Conservation (phyloP, 2,113 vertebrate species). For the Takifugu flavidus region DNA sequence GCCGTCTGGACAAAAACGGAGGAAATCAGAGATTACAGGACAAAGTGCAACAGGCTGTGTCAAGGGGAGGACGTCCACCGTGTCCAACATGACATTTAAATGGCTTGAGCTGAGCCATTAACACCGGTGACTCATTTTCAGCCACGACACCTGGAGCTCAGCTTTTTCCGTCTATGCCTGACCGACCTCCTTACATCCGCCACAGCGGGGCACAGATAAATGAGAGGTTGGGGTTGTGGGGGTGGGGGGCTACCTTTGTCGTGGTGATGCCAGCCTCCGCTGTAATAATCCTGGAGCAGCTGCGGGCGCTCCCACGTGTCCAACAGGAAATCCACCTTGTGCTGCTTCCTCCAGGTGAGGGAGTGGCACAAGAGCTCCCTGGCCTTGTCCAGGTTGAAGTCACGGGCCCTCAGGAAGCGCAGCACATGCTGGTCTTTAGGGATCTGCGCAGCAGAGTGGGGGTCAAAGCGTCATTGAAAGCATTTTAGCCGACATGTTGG, state of each 20-base stretch:
- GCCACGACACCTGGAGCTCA: conserved; percentile 27
- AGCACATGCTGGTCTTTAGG: conserved; percentile 96
- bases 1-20: conserved; percentile 76
- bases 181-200: conserved; percentile 10
- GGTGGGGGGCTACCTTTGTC: conserved; percentile 80
- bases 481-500: neutral
- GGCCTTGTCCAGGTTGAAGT: conserved; percentile 93
- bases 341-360: conserved; percentile 91
- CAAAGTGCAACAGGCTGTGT: neutral
- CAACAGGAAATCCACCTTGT: conserved; percentile 92
- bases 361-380: conserved; percentile 91
- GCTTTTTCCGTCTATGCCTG: conserved; percentile 41
- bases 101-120: conserved; percentile 16
- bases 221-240: too few relatives aligned
- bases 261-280: conserved; percentile 94
- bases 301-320: conserved; percentile 89
- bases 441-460: conserved; percentile 72
- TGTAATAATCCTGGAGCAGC: conserved; percentile 88
- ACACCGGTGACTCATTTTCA: conserved; percentile 21
- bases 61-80: neutral
- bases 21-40: neutral
- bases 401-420: conserved; percentile 88
- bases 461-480: neutral
- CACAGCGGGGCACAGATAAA: neutral
- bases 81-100: neutral